Base-by-base conservation (phyloP, 2,797 vertebrate genomes). In the Ceyx erithaca region DNA sequence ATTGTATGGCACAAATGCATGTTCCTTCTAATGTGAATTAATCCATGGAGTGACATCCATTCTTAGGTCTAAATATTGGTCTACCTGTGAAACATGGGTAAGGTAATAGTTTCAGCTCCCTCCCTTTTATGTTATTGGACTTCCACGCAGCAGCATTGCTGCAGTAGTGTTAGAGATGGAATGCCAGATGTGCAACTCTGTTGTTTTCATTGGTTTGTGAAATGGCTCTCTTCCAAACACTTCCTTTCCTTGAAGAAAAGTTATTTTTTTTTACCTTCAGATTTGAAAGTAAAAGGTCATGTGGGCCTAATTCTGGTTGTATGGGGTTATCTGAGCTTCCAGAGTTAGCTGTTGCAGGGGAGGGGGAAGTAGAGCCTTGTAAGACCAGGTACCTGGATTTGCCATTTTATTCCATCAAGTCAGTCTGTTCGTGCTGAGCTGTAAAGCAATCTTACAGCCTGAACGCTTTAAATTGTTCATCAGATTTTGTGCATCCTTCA, bases 121-220 rank as follows among this genome's bases (percentile, higher is more conserved):
- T 40, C 14, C 14, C 37, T 6, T 40, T 40, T 40, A 14, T 40
- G 14, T 40, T 83, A 75, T 10, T 82, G 62, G 63, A 28, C 26
- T 68, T 86, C 45, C 33, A 55, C 58, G 77, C 0, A 2, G 21
- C 12, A 18, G 1, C 73, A 48, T 82, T 89, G 61, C 33, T 90
- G 45, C 26, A 70, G n/a, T 37, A n/a, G 9, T 78, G 40, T 80
- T 83, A 49, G 40, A 67, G 54, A 35, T 45, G 1, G 13, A 63
- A 54, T 49, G 22, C 83, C 81, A 94, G 88, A 67, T 82, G 87
- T 76, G 54, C 35, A 64, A 10, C 35, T 86, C 28, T 54, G 23
- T 67, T 83, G 8, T 61, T 94, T 86, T 86, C 73, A 57, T 40
- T 81, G 49, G 25, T 92, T 82, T 75, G 54, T 68, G 54, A 92